A percentile compares a stretch with the other conserved stretches of the same genome.
Conservation (phyloP, 2,797 vertebrate genomes). For the Sebastolobus alascanus region DNA sequence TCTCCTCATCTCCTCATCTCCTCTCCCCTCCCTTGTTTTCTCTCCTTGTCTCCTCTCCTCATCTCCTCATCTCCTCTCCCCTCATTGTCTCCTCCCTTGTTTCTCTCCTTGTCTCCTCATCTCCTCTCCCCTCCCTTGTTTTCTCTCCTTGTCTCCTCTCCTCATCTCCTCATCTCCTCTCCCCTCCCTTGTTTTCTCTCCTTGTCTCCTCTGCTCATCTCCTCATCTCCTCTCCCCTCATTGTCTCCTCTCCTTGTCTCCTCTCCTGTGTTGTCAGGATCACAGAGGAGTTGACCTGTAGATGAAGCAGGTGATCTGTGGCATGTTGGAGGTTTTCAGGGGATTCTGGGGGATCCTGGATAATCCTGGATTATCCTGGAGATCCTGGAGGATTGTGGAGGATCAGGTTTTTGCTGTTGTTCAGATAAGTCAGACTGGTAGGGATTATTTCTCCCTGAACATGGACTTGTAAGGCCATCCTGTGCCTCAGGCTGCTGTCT, state of each 20-base stretch:
- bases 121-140: too few species aligned
- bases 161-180: too few species aligned
- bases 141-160: too few species aligned
- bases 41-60: background rate
- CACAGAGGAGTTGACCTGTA: background rate
- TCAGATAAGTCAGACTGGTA: constrained; percentile 14
- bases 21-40: background rate
- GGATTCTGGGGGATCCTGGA: background rate
- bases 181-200: too few species aligned
- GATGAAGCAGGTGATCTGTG: constrained; percentile 15
- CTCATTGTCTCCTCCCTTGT: too few species aligned
- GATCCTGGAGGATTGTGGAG: constrained; percentile 20
- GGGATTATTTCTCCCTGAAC: constrained; percentile 45
- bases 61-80: background rate
- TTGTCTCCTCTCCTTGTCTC: background rate
- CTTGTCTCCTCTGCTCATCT: too few species aligned
- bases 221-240: too few species aligned
- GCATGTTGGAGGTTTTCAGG: constrained; percentile 12
- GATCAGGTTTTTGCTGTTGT: constrained; percentile 50
- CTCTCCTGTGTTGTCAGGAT: background rate
- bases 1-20: background rate
- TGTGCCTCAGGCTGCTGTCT: constrained; percentile 6
- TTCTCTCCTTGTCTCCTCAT: too few species aligned
- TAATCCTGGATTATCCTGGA: constrained; percentile 13
- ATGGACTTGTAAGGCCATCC: constrained; percentile 72